phyloP scores from a whole-genome alignment of 1,140 invertebrate genomes.

The Neomicropteryx cornuta region DNA sequence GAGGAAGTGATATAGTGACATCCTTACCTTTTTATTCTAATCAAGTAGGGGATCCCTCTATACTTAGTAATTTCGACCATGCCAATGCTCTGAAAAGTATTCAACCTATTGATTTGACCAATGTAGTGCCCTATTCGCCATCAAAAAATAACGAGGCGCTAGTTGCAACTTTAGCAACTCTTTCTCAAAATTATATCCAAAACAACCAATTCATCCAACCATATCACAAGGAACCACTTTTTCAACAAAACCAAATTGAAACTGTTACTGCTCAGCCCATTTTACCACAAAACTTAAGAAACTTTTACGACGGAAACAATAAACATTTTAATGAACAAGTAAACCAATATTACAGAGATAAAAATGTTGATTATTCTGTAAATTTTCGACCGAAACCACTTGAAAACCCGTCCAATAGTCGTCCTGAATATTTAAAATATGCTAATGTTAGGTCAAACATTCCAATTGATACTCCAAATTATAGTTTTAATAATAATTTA shows the following conservation, averaged over 20 bases:
- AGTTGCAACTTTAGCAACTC: constrained; percentile 2
- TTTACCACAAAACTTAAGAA: constrained; percentile 23
- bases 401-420: constrained; percentile 17
- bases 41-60: constrained; percentile 19
- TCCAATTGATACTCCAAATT: no score
- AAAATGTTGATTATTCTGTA: constrained; percentile 24
- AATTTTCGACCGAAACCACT: constrained; percentile 26
- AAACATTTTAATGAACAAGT: constrained; percentile 22
- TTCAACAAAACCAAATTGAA: constrained; percentile 23
- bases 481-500: no score
- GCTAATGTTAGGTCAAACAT: constrained; percentile 18
- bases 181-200: constrained; percentile 8
- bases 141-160: constrained; percentile 15
- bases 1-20: constrained; percentile 26
- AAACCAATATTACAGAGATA: constrained; percentile 32
- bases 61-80: constrained; percentile 32
- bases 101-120: constrained; percentile 33
- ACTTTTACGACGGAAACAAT: constrained; percentile 15
- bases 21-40: constrained; percentile 24
- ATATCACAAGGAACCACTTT: no score
- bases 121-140: constrained; percentile 27
- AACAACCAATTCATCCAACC: not conserved
- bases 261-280: no score
- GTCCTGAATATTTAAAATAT: constrained; percentile 19
- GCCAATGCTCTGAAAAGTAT: constrained; percentile 37